Evolutionary conservation across 2,888 invertebrate species (phyloP).

Genomic region (Chrysolina oricalcia): DNA sequence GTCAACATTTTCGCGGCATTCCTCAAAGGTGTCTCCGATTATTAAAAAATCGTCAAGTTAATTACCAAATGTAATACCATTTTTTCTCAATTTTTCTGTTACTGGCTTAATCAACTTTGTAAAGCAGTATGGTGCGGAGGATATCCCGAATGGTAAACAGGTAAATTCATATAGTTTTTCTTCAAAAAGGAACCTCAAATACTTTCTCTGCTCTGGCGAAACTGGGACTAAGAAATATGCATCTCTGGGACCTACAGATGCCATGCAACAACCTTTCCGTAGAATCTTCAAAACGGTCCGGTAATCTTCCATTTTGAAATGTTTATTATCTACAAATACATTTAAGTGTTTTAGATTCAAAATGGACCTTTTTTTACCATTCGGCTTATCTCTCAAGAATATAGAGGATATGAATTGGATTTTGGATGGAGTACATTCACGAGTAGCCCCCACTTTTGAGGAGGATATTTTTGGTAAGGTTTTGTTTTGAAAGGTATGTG

Average conservation of each 20-base stretch:
- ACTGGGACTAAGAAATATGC: conserved; percentile 55
- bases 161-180: conserved; percentile 52
- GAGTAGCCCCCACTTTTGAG: conserved; percentile 21
- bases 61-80: conserved; percentile 46
- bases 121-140: conserved; percentile 56
- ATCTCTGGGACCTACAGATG: conserved; percentile 46
- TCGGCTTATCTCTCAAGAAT: conserved; percentile 55
- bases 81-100: conserved; percentile 35
- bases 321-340: conserved; percentile 46
- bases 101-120: conserved; percentile 58
- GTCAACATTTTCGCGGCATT: conserved; percentile 21
- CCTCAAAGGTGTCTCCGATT: conserved; percentile 40
- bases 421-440: conserved; percentile 1
- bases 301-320: conserved; percentile 59
- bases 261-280: conserved; percentile 34
- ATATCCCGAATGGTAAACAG: conserved; percentile 54
- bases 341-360: conserved; percentile 54
- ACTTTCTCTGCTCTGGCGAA: conserved; percentile 49
- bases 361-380: conserved; percentile 52
- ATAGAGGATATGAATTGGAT: conserved; percentile 52
- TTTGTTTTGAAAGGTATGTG: conserved; percentile 10
- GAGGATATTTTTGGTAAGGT: conserved; percentile 1
- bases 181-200: conserved; percentile 52
- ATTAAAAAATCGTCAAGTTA: conserved; percentile 54
- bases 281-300: conserved; percentile 51